phyloP scores from a whole-genome alignment of 2,888 invertebrate genomes.

The Diabrotica balteata region DNA sequence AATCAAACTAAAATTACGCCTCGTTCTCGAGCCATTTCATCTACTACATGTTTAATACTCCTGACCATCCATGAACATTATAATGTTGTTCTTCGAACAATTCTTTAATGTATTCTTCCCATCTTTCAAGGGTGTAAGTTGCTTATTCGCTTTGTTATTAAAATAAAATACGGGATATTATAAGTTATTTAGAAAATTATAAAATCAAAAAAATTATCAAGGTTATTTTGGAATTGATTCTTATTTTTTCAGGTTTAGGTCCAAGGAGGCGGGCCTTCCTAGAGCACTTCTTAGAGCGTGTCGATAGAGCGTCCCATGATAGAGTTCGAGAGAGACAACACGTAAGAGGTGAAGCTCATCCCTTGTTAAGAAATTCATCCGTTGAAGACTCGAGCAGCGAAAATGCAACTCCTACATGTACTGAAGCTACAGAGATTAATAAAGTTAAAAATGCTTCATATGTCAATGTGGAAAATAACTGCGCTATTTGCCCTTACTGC shows the following conservation, averaged over 20 bases:
- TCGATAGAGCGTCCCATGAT: slow-evolving; percentile 46
- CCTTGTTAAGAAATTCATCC: slow-evolving; percentile 48
- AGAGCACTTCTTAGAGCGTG: slow-evolving; percentile 38
- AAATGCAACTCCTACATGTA: slow-evolving; percentile 15
- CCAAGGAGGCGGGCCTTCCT: slow-evolving; percentile 42
- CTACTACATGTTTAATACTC: too few species aligned
- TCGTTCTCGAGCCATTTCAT: too few species aligned
- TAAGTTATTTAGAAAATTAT: too few species aligned
- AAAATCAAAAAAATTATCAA: not conserved
- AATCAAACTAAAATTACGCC: too few species aligned
- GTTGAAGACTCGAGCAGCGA: slow-evolving; percentile 31
- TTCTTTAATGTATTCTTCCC: too few species aligned
- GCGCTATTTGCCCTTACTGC: slow-evolving; percentile 57
- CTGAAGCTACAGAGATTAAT: slow-evolving; percentile 7
- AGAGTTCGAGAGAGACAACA: slow-evolving; percentile 56
- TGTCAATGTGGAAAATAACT: slow-evolving; percentile 43
- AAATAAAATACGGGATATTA: too few species aligned
- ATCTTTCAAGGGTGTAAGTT: too few species aligned
- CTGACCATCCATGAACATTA: too few species aligned
- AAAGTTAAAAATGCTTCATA: slow-evolving; percentile 15
- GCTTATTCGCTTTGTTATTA: too few species aligned
- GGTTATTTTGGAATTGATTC: not conserved
- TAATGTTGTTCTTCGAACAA: too few species aligned
- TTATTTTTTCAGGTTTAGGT: slow-evolving; percentile 26
- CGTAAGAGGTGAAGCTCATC: slow-evolving; percentile 60